Conservation (phyloP, 2,113 vertebrate genomes). For the Pagrus major region DNA sequence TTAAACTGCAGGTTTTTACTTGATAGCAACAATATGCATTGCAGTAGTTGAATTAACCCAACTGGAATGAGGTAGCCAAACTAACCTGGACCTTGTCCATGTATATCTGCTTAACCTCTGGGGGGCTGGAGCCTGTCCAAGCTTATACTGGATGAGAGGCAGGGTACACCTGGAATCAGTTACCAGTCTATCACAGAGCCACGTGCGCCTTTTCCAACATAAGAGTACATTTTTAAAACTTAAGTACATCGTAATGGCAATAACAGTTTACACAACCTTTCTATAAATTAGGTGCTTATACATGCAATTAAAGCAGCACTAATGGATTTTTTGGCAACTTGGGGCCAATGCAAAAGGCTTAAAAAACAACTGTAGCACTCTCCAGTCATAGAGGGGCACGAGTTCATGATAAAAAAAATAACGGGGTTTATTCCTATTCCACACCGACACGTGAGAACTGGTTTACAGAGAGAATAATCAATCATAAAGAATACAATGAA, state of each 20-base stretch:
- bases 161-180: not conserved
- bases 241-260: not conserved
- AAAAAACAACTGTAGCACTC: not conserved
- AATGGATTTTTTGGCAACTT: not conserved
- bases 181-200: not conserved
- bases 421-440: too few species aligned
- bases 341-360: not conserved
- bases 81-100: slow-evolving; percentile 4
- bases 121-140: not conserved
- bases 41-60: not conserved
- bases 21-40: not conserved
- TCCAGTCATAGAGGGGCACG: too few species aligned
- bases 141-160: not conserved
- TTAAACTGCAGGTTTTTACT: slow-evolving; percentile 5
- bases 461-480: too few species aligned
- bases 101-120: not conserved
- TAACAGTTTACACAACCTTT: not conserved
- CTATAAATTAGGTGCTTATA: not conserved
- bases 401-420: too few species aligned
- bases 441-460: too few species aligned
- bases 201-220: not conserved
- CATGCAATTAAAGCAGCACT: not conserved
- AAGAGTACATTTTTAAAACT: not conserved
- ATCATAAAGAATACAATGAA: too few species aligned
- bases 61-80: not conserved